Evolutionary conservation across 2,797 vertebrate genomes (phyloP), one percentile per base, ranked within the genome.

Genomic region (Sylvia borin): DNA sequence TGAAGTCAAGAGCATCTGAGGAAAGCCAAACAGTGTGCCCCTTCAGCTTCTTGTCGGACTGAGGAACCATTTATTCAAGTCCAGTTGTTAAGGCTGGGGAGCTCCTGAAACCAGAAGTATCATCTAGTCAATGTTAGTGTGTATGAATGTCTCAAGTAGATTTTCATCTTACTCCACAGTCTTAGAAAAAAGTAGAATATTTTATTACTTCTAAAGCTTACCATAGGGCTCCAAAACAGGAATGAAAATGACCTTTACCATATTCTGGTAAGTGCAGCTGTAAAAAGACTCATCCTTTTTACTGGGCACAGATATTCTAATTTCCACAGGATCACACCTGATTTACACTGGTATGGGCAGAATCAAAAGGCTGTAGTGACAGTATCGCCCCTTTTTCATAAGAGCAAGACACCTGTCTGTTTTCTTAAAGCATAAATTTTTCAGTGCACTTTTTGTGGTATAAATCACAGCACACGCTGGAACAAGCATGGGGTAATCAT

Each of bases 1-100:
- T 79, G 64, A 66, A 75, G 20, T 72, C 34, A 73, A 36, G 36
- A 82, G 19, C 5, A 5, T 31, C 24, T 77, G 16, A 27, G 38
- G 20, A 24, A 61, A 54, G 34, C 8, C 0, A 2, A 31, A 27
- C 13, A 29, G 21, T 0, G 2, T 57, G 31, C 6, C 17, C 3
- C 27, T 57, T 54, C 54, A 65, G 31, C 29, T 74, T 67, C 48
- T 47, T 8, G 0, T 27, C 40, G 74, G 34, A 20, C 32, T 90
- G 34, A n/a, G 64, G 45, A 91, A 70, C 71, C 40, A 21, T 26
- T 57, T 81, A 32, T 19, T 77, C n/a, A 54, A 53, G 31, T 65
- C 58, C 34, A 27, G 10, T 51, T 65, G 18, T 72, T 40, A 40
- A 29, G 34, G 16, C 18, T 43, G 18, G 29, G 38, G 4, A 77